Conservation (phyloP, 1,140 invertebrate genomes). For the Hesperophylax magnus region DNA sequence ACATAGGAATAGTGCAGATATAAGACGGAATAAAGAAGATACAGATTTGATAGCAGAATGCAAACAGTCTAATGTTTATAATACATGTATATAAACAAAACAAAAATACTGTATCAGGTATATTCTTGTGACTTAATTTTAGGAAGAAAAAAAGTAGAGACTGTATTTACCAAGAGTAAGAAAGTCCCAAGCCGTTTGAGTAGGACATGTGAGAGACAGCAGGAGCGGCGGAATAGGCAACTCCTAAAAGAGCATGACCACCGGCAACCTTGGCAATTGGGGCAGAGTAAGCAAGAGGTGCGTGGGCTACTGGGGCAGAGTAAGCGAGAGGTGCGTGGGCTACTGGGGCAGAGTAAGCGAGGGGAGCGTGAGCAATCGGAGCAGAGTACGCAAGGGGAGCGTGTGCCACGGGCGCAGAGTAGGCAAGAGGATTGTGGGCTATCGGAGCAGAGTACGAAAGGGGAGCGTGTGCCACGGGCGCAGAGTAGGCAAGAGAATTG, state of each 20-base stretch:
- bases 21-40: too few relatives aligned
- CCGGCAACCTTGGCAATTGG: slow-evolving; percentile 64
- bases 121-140: too few relatives aligned
- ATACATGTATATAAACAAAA: too few relatives aligned
- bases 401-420: slow-evolving; percentile 60
- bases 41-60: too few relatives aligned
- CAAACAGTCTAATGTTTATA: too few relatives aligned
- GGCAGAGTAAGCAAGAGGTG: slow-evolving; percentile 73
- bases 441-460: slow-evolving; percentile 51
- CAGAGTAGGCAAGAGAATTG: slow-evolving; percentile 49
- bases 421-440: slow-evolving; percentile 62
- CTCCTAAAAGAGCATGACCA: slow-evolving; percentile 68
- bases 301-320: slow-evolving; percentile 63
- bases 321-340: slow-evolving; percentile 60
- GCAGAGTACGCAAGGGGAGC: slow-evolving; percentile 63
- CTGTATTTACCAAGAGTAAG: slow-evolving; percentile 69
- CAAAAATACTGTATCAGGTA: too few relatives aligned
- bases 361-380: slow-evolving; percentile 62
- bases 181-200: slow-evolving; percentile 73
- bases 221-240: slow-evolving; percentile 76
- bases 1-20: too few relatives aligned
- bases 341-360: slow-evolving; percentile 64
- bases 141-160: too few relatives aligned
- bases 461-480: slow-evolving; percentile 49
- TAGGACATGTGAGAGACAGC: slow-evolving; percentile 79